Conservation (phyloP, 2,113 vertebrate genomes). For the Mionectes macconnelli region DNA sequence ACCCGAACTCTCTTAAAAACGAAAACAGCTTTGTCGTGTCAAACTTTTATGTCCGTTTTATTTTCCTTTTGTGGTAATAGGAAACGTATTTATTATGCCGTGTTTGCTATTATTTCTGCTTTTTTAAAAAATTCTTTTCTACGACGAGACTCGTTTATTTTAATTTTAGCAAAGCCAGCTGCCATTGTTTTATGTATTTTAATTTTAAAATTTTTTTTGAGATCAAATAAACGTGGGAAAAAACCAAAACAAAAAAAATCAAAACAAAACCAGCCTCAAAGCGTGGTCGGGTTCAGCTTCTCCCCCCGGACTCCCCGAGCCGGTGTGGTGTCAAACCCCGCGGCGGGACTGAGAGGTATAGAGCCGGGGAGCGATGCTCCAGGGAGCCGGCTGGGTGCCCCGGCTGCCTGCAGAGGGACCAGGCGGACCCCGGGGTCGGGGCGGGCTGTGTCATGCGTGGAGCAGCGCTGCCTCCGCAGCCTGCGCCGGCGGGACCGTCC, state of each 20-base stretch:
- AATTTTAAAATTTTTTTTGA: conserved; percentile 27
- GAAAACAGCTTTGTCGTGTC: conserved; percentile 68
- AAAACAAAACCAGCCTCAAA: background rate
- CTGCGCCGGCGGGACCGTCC: background rate
- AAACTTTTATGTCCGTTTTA: conserved; percentile 69
- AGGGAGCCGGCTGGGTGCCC: background rate
- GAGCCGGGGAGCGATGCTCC: background rate
- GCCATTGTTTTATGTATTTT: conserved; percentile 81
- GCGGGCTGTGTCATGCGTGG: background rate
- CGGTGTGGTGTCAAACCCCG: background rate
- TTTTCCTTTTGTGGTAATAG: conserved; percentile 78
- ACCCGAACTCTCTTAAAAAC: conserved; percentile 48
- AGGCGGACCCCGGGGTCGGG: too few species aligned
- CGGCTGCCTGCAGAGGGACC: background rate
- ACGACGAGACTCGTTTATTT: conserved; percentile 76
- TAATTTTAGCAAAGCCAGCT: conserved; percentile 78
- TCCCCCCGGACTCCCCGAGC: background rate
- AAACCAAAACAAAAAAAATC: background rate
- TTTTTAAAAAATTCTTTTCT: conserved; percentile 71
- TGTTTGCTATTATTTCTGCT: conserved; percentile 79
- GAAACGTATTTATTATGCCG: conserved; percentile 88
- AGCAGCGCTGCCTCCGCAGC: background rate
- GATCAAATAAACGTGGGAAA: conserved; percentile 61
- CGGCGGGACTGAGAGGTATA: background rate
- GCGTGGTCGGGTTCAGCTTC: background rate